Evolutionary conservation across 1,140 invertebrate species (phyloP).

Genomic region (Drosophila pruinosa): DNA sequence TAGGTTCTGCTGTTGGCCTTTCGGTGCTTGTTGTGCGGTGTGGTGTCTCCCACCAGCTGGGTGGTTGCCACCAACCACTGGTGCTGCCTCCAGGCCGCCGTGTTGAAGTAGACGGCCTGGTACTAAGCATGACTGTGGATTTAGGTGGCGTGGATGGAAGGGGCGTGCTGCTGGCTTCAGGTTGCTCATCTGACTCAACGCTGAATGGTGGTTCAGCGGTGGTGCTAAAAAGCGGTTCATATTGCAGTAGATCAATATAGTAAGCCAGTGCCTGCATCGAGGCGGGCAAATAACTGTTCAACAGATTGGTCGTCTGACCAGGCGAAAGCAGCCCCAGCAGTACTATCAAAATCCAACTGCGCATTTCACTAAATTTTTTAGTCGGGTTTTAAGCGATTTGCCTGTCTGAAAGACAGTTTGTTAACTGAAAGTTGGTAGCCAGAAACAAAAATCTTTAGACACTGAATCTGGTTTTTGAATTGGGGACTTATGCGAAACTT

Average conservation of each 20-base stretch:
- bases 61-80: slow-evolving; percentile 57
- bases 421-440: slow-evolving; percentile 59
- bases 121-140: slow-evolving; percentile 10
- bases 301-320: slow-evolving; percentile 54
- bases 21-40: slow-evolving; percentile 53
- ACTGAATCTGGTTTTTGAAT: slow-evolving; percentile 41
- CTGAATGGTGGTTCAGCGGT: slow-evolving; percentile 72
- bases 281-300: slow-evolving; percentile 76
- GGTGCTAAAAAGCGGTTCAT: slow-evolving; percentile 76
- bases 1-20: slow-evolving; percentile 52
- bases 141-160: slow-evolving; percentile 10
- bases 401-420: slow-evolving; percentile 51
- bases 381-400: slow-evolving; percentile 45
- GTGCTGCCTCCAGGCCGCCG: slow-evolving; percentile 37
- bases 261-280: slow-evolving; percentile 82
- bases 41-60: slow-evolving; percentile 73
- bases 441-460: slow-evolving; percentile 24
- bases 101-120: slow-evolving; percentile 34
- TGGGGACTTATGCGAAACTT: slow-evolving; percentile 31
- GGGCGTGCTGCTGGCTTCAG: slow-evolving; percentile 23
- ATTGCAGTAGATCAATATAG: slow-evolving; percentile 81
- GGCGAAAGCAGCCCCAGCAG: slow-evolving; percentile 27
- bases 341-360: slow-evolving; percentile 39
- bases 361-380: slow-evolving; percentile 40
- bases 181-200: slow-evolving; percentile 27